These are phyloP conservation scores for Ceyx melanurus DNA, from an alignment of 2,113 vertebrate species.

Conservation along the genomic window DNA sequence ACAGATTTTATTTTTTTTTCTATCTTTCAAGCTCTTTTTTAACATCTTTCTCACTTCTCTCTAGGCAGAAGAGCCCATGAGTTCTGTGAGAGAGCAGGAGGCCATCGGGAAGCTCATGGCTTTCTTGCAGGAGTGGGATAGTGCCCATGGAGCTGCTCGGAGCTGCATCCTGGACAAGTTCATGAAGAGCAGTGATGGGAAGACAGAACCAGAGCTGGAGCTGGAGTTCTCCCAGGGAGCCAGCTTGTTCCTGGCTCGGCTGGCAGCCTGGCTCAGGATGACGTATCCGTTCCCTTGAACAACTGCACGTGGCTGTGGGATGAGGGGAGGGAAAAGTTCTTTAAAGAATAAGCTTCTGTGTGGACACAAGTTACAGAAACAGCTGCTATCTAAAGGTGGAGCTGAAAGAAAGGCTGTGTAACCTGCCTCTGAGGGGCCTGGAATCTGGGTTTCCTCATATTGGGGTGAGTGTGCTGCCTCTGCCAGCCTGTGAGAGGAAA, in stretches of 20 bases:
- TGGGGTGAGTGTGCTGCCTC: not conserved
- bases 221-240: constrained; percentile 82
- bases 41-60: constrained; percentile 4
- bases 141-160: constrained; percentile 59
- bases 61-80: constrained; percentile 63
- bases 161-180: constrained; percentile 77
- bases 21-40: not conserved
- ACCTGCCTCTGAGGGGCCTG: not conserved
- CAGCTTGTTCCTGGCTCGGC: constrained; percentile 84
- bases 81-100: constrained; percentile 72
- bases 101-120: constrained; percentile 73
- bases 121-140: constrained; percentile 86
- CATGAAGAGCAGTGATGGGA: constrained; percentile 74
- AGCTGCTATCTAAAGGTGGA: not conserved
- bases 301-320: not conserved
- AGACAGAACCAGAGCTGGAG: constrained; percentile 83
- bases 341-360: not conserved
- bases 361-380: not conserved
- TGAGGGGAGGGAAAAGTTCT: not conserved
- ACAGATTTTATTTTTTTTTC: not conserved
- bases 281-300: constrained; percentile 76
- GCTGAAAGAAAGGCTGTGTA: not conserved
- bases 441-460: not conserved
- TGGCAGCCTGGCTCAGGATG: constrained; percentile 84
- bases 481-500: not conserved